A percentile compares a stretch with the other conserved stretches of the same genome.
phyloP scores from a whole-genome alignment of 2,888 invertebrate genomes.

The Acronicta alni region DNA sequence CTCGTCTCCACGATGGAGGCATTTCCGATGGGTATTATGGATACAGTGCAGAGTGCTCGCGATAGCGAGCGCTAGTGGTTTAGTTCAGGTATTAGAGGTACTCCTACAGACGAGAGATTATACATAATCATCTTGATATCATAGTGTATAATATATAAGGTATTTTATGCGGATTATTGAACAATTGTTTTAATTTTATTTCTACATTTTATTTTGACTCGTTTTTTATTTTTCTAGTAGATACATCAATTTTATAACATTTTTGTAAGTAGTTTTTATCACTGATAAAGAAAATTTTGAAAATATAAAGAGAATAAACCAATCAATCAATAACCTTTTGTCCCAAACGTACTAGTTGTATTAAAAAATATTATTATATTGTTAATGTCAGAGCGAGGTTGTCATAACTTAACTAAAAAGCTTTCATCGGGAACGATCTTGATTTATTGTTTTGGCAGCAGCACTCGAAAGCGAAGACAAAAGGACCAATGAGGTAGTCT shows the following conservation, averaged over 20 bases:
- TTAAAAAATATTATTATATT: not conserved
- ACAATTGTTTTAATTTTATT: too few relatives aligned
- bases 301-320: conserved; percentile 24
- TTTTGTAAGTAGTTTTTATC: not conserved
- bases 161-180: too few relatives aligned
- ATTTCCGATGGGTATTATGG: conserved; percentile 43
- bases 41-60: conserved; percentile 20
- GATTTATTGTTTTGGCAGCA: conserved; percentile 36
- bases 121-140: not conserved
- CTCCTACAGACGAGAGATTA: not conserved
- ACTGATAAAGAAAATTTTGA: not conserved
- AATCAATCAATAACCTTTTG: conserved; percentile 12
- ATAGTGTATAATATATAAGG: not conserved
- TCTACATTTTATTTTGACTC: too few relatives aligned
- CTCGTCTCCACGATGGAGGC: conserved; percentile 48
- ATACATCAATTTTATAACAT: conserved; percentile 3
- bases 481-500: conserved; percentile 15
- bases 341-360: conserved; percentile 5
- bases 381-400: not conserved
- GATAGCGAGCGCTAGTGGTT: conserved; percentile 4
- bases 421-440: conserved; percentile 2
- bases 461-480: conserved; percentile 11
- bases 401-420: not conserved
- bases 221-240: too few relatives aligned
- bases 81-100: conserved; percentile 10